Conservation (phyloP, 2,797 vertebrate species). For the Acridotheres tristis region DNA sequence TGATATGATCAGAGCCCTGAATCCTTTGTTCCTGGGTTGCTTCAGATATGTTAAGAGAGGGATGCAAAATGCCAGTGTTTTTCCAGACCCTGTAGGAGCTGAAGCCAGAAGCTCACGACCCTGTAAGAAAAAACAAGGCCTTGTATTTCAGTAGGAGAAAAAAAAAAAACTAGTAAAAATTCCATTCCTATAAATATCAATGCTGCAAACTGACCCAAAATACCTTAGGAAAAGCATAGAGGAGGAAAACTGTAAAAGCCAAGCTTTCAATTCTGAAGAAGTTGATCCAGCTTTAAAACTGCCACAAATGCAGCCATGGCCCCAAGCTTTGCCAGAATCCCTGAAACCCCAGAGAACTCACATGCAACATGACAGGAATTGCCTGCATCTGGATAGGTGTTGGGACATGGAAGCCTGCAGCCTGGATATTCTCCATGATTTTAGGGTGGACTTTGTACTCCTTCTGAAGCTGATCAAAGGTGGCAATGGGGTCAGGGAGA, state of each 20-base stretch:
- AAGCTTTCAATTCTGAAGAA: not conserved
- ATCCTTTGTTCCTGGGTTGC: constrained; percentile 90
- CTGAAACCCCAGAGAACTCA: constrained; percentile 59
- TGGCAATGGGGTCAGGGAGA: constrained; percentile 87
- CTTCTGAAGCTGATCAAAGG: constrained; percentile 87
- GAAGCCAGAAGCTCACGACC: constrained; percentile 91
- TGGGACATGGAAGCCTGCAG: constrained; percentile 83
- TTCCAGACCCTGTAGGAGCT: constrained; percentile 95
- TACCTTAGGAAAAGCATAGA: not conserved
- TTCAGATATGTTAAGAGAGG: constrained; percentile 89
- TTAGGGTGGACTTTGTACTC: constrained; percentile 86
- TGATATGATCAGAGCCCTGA: constrained; percentile 91
- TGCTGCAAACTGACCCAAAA: not conserved
- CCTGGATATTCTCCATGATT: constrained; percentile 85
- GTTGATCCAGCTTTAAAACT: fast-evolving
- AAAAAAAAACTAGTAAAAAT: not conserved
- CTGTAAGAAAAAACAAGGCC: constrained; percentile 60
- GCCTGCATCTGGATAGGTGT: constrained; percentile 97
- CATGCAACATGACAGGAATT: constrained; percentile 93
- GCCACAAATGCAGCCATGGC: fast-evolving
- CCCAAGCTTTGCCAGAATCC: not conserved
- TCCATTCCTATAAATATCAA: not conserved
- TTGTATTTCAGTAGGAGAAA: not conserved
- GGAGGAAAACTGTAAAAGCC: not conserved
- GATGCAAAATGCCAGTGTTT: constrained; percentile 94